Base-by-base conservation (phyloP, 2,888 invertebrate species). In the Brachylomia viminalis region DNA sequence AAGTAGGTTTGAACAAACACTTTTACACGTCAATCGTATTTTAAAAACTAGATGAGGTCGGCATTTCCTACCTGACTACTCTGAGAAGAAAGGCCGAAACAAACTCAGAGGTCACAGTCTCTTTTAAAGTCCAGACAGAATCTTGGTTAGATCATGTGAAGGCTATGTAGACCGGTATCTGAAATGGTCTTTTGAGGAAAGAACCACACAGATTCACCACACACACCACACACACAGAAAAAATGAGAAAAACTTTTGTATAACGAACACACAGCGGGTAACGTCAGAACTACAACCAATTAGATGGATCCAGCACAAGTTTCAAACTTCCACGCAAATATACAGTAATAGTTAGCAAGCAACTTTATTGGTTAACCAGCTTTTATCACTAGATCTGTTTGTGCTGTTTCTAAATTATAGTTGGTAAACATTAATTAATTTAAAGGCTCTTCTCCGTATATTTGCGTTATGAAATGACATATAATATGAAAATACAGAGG, bases 241-340 rank as follows among this genome's bases (percentile, higher is more conserved):
- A n/a, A n/a, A n/a, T n/a, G n/a, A 64, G 69, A 67, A 80, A 88
- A 87, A 77, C 74, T 86, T 86, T 82, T 71, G 73, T 79, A 71
- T 78, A 80, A 84, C 82, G 79, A 88, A 89, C 76, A 80, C 77
- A 83, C 77, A 69, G 80, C 80, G 81, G 86, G 86, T 87, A 81
- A 82, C 84, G 72, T 87, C 83, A 86, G 74, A 90, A 88, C 87
- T 87, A 86, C 86, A 85, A 87, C 88, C 90, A 90, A 91, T 91
- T 91, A 90, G 87, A n/a, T 75, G 80, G 82, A 82, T 82, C 69
- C 69, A 77, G 52, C 23, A 33, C 17, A 74, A 82, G 74, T 85
- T 85, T 72, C 2, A 47, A 85, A 82, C 73, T 85, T 80, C 23
- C 64, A 58, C 71, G 71, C 71, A 81, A 83, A 84, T 84, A 80